Evolutionary conservation across 2,113 vertebrate species (phyloP).

Genomic region (Cisticola juncidis): DNA sequence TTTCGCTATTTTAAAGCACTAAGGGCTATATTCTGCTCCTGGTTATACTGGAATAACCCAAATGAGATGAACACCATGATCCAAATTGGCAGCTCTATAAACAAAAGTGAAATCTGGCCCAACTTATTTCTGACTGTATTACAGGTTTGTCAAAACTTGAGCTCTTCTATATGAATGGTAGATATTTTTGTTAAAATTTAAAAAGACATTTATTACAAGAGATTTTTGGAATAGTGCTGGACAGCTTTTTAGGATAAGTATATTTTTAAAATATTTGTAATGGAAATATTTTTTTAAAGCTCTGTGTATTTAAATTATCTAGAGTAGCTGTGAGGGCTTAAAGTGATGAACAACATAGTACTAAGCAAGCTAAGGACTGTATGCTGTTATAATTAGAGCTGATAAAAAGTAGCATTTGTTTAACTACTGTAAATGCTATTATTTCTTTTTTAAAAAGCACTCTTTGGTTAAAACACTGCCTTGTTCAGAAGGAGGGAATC

Average conservation of each 20-base stretch:
- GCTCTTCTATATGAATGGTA: slow-evolving; percentile 20
- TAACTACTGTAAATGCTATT: slow-evolving; percentile 1
- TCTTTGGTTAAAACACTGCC: slow-evolving; percentile 3
- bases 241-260: slow-evolving; percentile 69
- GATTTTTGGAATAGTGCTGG: slow-evolving; percentile 63
- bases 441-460: background rate
- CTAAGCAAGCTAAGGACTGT: background rate
- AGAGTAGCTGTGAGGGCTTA: slow-evolving; percentile 25
- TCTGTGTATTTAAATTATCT: slow-evolving; percentile 39
- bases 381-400: background rate
- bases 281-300: slow-evolving; percentile 70
- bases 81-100: background rate
- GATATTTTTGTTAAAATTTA: slow-evolving; percentile 62
- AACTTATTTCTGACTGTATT: background rate
- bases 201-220: slow-evolving; percentile 51
- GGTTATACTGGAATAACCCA: background rate
- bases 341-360: background rate
- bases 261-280: slow-evolving; percentile 70
- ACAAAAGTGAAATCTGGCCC: slow-evolving; percentile 38
- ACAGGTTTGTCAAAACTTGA: slow-evolving; percentile 25
- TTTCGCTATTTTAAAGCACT: slow-evolving; percentile 36
- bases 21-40: slow-evolving; percentile 50
- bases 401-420: slow-evolving; percentile 30
- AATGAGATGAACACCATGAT: background rate
- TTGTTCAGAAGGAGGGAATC: background rate